These are phyloP conservation scores for Astyanax mexicanus DNA, from an alignment of 2,797 vertebrate genomes.

Conservation along the genomic window DNA sequence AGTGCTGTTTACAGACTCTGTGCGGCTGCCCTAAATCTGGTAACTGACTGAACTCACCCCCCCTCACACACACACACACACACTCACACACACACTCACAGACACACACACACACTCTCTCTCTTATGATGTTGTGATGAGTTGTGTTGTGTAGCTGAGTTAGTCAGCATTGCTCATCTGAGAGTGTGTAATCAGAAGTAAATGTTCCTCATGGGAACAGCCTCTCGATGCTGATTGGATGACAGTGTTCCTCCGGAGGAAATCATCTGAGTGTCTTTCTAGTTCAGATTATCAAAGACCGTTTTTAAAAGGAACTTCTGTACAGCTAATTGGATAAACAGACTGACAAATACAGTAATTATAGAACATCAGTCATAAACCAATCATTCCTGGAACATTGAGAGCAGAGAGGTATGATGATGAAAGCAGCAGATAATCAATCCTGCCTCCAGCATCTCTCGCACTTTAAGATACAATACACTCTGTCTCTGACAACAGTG, in stretches of 20 bases:
- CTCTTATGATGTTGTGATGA: not conserved
- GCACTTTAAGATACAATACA: not conserved
- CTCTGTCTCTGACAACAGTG: not conserved
- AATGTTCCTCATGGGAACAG: constrained; percentile 4
- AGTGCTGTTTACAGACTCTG: not conserved
- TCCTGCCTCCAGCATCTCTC: not conserved
- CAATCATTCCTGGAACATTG: not conserved
- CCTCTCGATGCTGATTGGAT: constrained; percentile 1
- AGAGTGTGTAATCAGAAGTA: not conserved
- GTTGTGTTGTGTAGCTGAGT: constrained; percentile 22
- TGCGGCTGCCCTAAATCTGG: not conserved
- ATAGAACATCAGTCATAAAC: not conserved
- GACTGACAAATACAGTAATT: not conserved
- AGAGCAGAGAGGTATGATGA: not conserved
- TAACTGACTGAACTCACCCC: not conserved
- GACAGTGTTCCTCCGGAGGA: not conserved
- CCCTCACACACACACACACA: no score
- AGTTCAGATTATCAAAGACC: not conserved
- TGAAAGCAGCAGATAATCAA: not conserved
- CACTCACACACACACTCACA: no score
- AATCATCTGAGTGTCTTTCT: not conserved
- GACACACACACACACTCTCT: no score
- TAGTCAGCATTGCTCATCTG: constrained; percentile 24
- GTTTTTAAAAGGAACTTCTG: constrained; percentile 1
- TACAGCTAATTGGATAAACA: not conserved